Evolutionary conservation across 2,797 vertebrate genomes (phyloP), one percentile per base, ranked within the genome.

Genomic region (Semaprochilodus insignis): DNA sequence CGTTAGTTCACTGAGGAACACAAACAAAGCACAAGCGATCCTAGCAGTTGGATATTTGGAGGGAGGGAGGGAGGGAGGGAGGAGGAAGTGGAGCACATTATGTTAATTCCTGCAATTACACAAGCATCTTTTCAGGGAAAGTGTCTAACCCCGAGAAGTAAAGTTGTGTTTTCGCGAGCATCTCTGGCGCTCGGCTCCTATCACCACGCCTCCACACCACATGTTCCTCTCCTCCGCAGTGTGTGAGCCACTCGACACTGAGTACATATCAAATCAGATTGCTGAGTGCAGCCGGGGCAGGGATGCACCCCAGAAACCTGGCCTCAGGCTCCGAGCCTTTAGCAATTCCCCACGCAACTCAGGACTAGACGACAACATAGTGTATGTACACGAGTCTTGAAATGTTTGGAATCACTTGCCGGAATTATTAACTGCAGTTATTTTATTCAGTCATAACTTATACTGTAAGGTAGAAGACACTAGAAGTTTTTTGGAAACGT

Each of bases 191-290:
- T 48, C 51, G 55, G 63, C 70, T 67, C 77, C 75, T 82, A 60
- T 80, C 82, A 84, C 63, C 55, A 80, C 82, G 80, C 84, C 86
- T 87, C 81, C 86, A 80, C 77, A 82, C 86, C 86, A 87, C 84
- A 87, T 87, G 86, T 82, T 85, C 40, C 31, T 55, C 62, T 76
- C 81, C 48, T 78, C 69, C 63, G 74, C 82, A 83, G 77, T 66
- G 65, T 84, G 70, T 79, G 63, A 78, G 54, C 36, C 55, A 62
- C 77, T 62, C 27, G 55, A 52, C 62, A 36, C 55, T 55, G 27
- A 27, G 63, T 52, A 57, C 52, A 66, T 57, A 15, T 59, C 27
- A 66, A 25, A 74, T 63, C 79, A 52, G 34, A 73, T 59, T 8
- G 25, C 70, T 57, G 55, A 52, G 77, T 59, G 74, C 3, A 36